These are phyloP conservation scores for Sitta carolinensis DNA, from an alignment of 2,797 vertebrate genomes.

Conservation along the genomic window DNA sequence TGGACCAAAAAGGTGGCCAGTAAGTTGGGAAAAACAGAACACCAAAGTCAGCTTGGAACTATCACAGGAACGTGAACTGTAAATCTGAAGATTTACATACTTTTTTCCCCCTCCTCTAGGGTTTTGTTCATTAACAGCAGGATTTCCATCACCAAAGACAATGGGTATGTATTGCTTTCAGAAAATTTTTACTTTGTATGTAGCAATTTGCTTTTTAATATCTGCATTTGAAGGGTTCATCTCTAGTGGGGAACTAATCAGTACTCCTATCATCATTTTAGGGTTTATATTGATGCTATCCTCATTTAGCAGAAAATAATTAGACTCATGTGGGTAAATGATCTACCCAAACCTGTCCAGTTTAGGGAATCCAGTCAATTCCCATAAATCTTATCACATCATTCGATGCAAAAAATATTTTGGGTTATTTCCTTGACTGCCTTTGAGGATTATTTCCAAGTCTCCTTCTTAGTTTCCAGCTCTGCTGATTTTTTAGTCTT, in stretches of 20 bases:
- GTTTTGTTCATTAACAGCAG: not conserved
- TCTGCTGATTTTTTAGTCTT: not conserved
- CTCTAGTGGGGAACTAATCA: not conserved
- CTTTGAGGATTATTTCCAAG: not conserved
- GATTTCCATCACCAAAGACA: not conserved
- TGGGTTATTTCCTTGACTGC: not conserved
- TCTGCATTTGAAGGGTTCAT: not conserved
- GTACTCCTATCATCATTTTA: not conserved
- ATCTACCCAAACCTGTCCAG: not conserved
- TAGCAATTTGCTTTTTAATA: not conserved
- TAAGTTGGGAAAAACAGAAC: not conserved
- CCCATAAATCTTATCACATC: not conserved
- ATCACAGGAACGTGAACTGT: rapidly evolving
- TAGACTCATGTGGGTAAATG: not conserved
- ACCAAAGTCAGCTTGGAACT: not conserved
- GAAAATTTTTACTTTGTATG: not conserved
- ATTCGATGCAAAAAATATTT: not conserved
- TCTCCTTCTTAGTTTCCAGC: not conserved
- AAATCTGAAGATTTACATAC: not conserved
- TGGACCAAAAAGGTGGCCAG: not conserved
- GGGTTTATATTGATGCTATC: not conserved
- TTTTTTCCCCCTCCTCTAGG: not conserved
- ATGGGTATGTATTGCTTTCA: constrained; percentile 58
- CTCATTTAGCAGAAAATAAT: not conserved
- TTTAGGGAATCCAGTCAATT: not conserved